Conservation (phyloP, 1,140 invertebrate genomes). For the Mamestra configurata region DNA sequence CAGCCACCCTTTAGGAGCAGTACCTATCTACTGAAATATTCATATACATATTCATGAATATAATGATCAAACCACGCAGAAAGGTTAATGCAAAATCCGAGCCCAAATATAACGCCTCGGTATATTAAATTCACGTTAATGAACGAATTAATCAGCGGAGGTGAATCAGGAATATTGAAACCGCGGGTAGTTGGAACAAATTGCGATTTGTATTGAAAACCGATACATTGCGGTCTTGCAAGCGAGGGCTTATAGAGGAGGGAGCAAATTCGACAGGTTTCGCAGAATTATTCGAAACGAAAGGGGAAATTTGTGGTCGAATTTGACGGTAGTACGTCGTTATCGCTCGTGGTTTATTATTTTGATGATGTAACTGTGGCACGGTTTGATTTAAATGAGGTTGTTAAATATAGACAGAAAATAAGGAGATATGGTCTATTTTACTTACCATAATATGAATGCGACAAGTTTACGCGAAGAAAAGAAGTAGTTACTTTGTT, state of each 20-base stretch:
- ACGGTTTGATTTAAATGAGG: not conserved
- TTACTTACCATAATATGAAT: not conserved
- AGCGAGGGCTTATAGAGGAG: not conserved
- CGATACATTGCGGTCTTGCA: conserved; percentile 25
- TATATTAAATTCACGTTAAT: conserved; percentile 15
- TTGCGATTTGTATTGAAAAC: conserved; percentile 36
- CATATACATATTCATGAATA: not conserved
- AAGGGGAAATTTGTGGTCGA: conserved; percentile 19
- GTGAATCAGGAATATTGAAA: not conserved
- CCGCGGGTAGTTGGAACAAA: conserved; percentile 27
- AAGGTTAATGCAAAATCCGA: not conserved
- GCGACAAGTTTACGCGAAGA: no score
- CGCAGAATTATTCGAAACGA: conserved; percentile 1
- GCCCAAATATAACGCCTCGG: not conserved
- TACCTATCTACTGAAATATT: not conserved
- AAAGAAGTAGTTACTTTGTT: no score
- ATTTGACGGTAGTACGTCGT: not conserved
- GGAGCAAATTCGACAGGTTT: conserved; percentile 1
- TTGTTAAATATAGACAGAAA: not conserved
- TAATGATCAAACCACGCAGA: not conserved
- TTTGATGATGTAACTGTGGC: not conserved
- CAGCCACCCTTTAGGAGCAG: no score
- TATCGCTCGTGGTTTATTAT: not conserved
- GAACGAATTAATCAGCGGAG: conserved; percentile 20
- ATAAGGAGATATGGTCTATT: not conserved